phyloP scores from a whole-genome alignment of 2,113 vertebrate genomes.

The Physeter macrocephalus region DNA sequence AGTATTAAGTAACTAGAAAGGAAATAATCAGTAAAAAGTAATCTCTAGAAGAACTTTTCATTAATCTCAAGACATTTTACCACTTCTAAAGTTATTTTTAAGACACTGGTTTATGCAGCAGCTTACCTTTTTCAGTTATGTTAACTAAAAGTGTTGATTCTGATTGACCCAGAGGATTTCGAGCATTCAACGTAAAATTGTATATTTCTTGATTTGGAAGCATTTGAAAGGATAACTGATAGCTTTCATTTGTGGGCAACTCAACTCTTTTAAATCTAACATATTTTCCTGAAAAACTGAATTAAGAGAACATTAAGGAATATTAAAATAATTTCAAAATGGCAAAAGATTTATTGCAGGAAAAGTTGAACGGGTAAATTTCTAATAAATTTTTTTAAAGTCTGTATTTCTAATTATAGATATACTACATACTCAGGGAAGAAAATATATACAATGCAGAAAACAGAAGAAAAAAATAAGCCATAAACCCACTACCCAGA shows the following conservation, averaged over 20 bases:
- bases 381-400: not conserved
- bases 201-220: conserved; percentile 72
- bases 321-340: conserved; percentile 1
- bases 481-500: not conserved
- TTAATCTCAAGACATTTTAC: not conserved
- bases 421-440: not conserved
- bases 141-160: conserved; percentile 71
- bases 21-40: not conserved
- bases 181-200: conserved; percentile 74
- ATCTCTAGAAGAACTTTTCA: not conserved
- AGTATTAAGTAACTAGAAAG: not conserved
- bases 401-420: not conserved
- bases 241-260: conserved; percentile 32
- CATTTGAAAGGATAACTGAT: conserved; percentile 71
- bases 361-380: not conserved
- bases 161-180: conserved; percentile 75
- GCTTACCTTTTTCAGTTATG: conserved; percentile 78
- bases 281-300: conserved; percentile 79
- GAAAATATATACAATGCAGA: not conserved
- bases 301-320: conserved; percentile 31
- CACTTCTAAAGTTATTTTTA: not conserved
- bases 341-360: not conserved
- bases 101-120: not conserved
- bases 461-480: not conserved
- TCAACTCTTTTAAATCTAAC: conserved; percentile 58